These are phyloP conservation scores for Steinernema carpocapsae DNA, from an alignment of 2,888 invertebrate species.

Conservation along the genomic window DNA sequence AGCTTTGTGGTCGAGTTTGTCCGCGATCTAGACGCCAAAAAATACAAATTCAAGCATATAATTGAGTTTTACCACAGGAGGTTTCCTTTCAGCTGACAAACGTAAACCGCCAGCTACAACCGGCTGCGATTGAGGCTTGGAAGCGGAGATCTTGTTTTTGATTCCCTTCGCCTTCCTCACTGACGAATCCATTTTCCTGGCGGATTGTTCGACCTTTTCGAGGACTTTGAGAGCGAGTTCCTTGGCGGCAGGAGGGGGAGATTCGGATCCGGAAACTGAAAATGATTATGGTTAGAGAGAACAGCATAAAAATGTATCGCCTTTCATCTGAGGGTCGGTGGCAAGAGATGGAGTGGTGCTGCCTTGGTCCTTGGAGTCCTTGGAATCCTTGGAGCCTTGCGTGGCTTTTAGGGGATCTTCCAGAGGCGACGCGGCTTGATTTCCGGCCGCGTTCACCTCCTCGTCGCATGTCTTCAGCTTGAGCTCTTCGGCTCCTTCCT, in stretches of 20 bases:
- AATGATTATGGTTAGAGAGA: no score
- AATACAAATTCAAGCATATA: background rate
- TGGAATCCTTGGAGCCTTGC: no score
- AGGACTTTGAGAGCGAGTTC: background rate
- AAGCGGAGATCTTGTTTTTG: background rate
- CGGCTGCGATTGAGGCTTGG: conserved; percentile 1
- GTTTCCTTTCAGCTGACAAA: background rate
- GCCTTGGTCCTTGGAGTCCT: no score
- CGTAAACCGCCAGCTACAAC: background rate
- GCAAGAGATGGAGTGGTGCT: no score
- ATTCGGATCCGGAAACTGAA: background rate
- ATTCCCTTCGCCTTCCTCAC: conserved; percentile 4
- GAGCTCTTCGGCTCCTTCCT: background rate
- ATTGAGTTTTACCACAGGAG: background rate
- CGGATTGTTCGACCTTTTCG: background rate
- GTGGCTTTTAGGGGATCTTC: no score
- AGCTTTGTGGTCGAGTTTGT: conserved; percentile 10
- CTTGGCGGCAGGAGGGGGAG: background rate
- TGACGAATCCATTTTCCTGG: background rate
- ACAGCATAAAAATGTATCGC: no score
- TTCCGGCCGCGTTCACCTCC: background rate
- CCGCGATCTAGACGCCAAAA: background rate
- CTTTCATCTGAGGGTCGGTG: no score
- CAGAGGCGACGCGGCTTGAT: no score
- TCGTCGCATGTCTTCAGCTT: background rate